A percentile compares a stretch with the other conserved stretches of the same genome.
These are phyloP conservation scores for Chelonia mydas DNA, from an alignment of 2,797 vertebrate species.

Conservation along the genomic window DNA sequence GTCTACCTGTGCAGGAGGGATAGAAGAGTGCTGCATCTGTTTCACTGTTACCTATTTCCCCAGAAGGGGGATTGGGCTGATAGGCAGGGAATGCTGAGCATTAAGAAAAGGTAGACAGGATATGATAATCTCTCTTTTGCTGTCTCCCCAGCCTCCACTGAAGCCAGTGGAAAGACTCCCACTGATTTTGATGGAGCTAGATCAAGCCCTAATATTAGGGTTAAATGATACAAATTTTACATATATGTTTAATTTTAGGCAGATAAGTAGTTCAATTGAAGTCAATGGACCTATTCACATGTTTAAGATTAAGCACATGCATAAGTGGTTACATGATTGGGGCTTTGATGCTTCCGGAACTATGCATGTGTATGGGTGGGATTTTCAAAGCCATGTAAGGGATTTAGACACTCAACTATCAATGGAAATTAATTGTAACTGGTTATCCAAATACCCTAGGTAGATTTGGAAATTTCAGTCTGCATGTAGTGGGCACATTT, in stretches of 20 bases:
- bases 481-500: neutral
- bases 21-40: neutral
- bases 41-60: neutral
- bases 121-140: neutral
- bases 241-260: neutral
- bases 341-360: neutral
- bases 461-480: neutral
- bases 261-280: neutral
- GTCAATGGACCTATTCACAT: neutral
- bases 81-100: neutral
- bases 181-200: neutral
- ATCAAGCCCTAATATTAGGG: neutral
- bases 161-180: neutral
- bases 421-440: constrained; percentile 53
- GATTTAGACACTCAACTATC: constrained; percentile 48
- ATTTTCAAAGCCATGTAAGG: constrained; percentile 37
- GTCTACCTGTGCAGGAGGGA: neutral
- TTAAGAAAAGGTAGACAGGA: neutral
- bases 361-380: constrained; percentile 15
- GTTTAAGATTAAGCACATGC: neutral
- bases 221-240: neutral
- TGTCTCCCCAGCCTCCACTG: neutral
- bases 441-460: neutral
- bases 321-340: neutral
- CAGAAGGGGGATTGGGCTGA: neutral